Conservation (phyloP, 2,888 invertebrate species). For the Branchipolynoe longqiensis region DNA sequence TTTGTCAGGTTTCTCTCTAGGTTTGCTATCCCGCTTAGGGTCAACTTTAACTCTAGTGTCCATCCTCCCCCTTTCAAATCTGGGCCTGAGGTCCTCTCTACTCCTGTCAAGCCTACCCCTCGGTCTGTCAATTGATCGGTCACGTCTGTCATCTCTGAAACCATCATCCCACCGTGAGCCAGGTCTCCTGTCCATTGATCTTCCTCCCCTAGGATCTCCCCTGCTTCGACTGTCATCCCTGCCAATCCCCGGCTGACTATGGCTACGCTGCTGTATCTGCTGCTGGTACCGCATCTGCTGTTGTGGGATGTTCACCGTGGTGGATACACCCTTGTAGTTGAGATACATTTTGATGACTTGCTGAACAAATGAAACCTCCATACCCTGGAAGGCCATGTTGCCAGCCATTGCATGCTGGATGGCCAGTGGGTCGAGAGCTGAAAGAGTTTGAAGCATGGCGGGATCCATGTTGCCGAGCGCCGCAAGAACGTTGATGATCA, state of each 20-base stretch:
- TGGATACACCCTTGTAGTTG: not conserved
- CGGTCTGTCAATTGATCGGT: no score
- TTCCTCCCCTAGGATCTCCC: no score
- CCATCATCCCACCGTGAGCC: constrained; percentile 1
- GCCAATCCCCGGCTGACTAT: no score
- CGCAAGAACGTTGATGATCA: constrained; percentile 3
- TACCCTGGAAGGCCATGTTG: constrained; percentile 12
- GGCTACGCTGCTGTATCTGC: not conserved
- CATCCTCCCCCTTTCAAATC: not conserved
- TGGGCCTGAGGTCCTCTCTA: not conserved
- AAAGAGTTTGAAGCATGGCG: constrained; percentile 24
- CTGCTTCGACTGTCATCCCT: no score
- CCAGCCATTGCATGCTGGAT: constrained; percentile 12
- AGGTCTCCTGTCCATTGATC: not conserved
- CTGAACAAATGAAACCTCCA: constrained; percentile 28
- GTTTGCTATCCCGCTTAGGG: not conserved
- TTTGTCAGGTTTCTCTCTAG: not conserved
- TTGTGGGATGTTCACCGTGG: not conserved
- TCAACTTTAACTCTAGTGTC: no score
- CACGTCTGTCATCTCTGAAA: not conserved
- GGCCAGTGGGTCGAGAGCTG: constrained; percentile 7
- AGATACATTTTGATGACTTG: constrained; percentile 16
- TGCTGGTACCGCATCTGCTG: not conserved
- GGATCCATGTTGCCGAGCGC: constrained; percentile 17
- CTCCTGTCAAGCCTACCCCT: no score